Evolutionary conservation across 2,888 invertebrate species (phyloP).

Genomic region (Agrilus cyanescens): DNA sequence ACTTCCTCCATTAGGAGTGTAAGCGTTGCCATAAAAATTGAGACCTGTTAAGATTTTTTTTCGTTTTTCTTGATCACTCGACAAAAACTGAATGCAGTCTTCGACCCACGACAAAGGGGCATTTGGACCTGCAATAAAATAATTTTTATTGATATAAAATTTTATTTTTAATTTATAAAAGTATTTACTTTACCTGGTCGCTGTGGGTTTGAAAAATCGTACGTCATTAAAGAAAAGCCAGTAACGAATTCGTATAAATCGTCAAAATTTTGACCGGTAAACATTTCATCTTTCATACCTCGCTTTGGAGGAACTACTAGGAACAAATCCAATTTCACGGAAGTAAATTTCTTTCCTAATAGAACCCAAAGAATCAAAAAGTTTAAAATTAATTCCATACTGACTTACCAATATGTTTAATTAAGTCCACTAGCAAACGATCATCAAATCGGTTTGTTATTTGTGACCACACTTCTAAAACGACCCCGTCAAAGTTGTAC

Average conservation of each 20-base stretch:
- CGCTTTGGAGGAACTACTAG: slow-evolving; percentile 71
- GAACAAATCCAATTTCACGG: slow-evolving; percentile 49
- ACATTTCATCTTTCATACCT: slow-evolving; percentile 53
- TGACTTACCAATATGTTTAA: slow-evolving; percentile 51
- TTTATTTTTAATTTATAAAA: not conserved
- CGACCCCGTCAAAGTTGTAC: slow-evolving; percentile 78
- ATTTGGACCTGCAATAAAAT: slow-evolving; percentile 58
- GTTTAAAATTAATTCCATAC: slow-evolving; percentile 16
- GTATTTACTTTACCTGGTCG: slow-evolving; percentile 52
- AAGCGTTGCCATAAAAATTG: slow-evolving; percentile 91
- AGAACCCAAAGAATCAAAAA: not conserved
- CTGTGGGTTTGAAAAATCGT: slow-evolving; percentile 78
- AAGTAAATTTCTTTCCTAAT: slow-evolving; percentile 44
- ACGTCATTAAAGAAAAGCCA: slow-evolving; percentile 93
- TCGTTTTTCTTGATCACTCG: slow-evolving; percentile 50
- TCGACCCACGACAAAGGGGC: slow-evolving; percentile 77
- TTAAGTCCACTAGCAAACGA: slow-evolving; percentile 46
- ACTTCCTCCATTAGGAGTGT: slow-evolving; percentile 68
- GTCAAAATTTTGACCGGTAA: slow-evolving; percentile 64
- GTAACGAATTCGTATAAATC: slow-evolving; percentile 64
- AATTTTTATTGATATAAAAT: not conserved
- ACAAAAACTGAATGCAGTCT: slow-evolving; percentile 61
- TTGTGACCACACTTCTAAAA: slow-evolving; percentile 84
- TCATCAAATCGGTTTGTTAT: slow-evolving; percentile 53
- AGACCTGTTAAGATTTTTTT: slow-evolving; percentile 76